Base-by-base conservation (phyloP, 2,113 vertebrate species). In the Glaucomys volans region DNA sequence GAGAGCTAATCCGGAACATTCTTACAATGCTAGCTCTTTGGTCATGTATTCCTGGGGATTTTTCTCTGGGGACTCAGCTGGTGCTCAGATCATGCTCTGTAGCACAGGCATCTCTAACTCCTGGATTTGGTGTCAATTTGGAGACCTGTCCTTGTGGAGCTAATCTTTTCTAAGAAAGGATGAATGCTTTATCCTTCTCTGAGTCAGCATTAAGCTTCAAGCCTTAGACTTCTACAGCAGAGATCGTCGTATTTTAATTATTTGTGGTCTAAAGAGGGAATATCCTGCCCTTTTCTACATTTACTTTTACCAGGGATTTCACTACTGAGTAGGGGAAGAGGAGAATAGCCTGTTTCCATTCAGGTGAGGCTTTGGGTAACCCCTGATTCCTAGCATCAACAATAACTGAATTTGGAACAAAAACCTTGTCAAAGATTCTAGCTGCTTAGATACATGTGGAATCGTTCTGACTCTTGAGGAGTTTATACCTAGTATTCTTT, bases 51-150 rank as follows among this genome's bases (percentile, higher is more conserved):
- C 80, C 84, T 91, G 74, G 67, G 81, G 64, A 81, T 69, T 87
- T 96, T 97, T 77, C 66, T 80, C 16, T 84, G 52, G 87, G 52
- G 28, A 44, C 14, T 24, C 87, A 74, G 66, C 77, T 97, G 84
- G 87, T 96, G 40, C 57, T 94, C 96, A 66, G 90, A 59, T 92
- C 87, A 94, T 0, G 9, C 71, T 97, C 52, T 86, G 24, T 90
- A 96, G 79, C 86, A 83, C 69, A 96, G 89, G 47, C 62, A 54
- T 93, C 69, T 97, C 54, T 94, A 54, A 86, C 64, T 93, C 16
- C 74, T 83, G 76, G 91, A 94, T 96, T 97, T 93, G 86, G 20
- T 97, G 86, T 98, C 93, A 96, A 30, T 95, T 97, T 97, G 95
- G 74, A 96, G 64, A 93, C 20, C 11, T 22, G 30, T 96, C 83